Evolutionary conservation across 53 echinoderm and acorn worm species (phyloP), one percentile per base, ranked within the genome.

Genomic region (Luidia sarsii): DNA sequence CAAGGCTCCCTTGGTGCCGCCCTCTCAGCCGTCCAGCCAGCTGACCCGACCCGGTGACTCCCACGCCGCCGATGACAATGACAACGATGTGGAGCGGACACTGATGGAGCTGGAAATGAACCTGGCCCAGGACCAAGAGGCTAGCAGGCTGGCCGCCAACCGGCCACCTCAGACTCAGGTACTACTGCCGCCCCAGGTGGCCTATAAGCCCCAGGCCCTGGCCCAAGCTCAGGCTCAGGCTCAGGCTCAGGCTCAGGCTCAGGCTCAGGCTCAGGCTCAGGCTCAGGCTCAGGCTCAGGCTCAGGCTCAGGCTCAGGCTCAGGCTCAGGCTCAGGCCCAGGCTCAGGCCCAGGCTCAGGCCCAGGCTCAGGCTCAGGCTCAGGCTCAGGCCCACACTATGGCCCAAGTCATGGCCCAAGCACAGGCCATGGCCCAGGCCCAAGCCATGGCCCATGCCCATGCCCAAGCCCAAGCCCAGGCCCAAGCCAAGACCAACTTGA

Each of bases 11-110:
- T 68, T 92, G 15, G 64, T 80, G 48, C 83, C 75, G 48, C 89
- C 82, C 41, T 87, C 89, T 25, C 80, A 87, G 59, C 52, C 91
- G 13, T 70, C 72, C 1, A 36, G 32, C 30, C 74, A 57, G n/a
- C 51, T 48, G 56, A 55, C 22, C 63, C 37, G 81, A 68, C 4
- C 86, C 72, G 24, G 48, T 89, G 48, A 90, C 89, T 20, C 63
- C 84, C 56, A 39, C 45, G 27, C 39, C 92, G 50, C 87, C 87
- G 23, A 59, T 83, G 51, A 25, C 45, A 83, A 85, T 39, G 92
- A 92, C 74, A 67, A 82, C 49, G 95, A 95, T 35, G 92, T 95
- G 7, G 92, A 95, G 85, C 87, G 82, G 25, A 87, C 90, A n/a
- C 71, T 95, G 51, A 57, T 83, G 60, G 92, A 95, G 51, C 86